Evolutionary conservation across 92 coral and sea anemone genomes (phyloP).

Genomic region (Phenganax stokvisi): DNA sequence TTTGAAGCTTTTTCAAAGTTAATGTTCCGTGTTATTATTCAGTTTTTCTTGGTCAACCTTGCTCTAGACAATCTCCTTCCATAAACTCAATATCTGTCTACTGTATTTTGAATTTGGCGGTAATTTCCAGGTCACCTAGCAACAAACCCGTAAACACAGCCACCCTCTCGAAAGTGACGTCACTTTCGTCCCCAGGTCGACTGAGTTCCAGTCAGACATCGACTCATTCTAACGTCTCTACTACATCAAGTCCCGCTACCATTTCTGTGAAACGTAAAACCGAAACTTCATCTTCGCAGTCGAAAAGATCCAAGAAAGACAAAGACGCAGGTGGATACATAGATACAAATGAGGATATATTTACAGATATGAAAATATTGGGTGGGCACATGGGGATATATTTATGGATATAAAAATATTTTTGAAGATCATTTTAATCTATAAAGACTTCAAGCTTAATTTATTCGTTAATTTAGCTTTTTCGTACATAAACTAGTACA

Average conservation of each 20-base stretch:
- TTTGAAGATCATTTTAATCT: too few species aligned
- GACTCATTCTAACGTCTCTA: conserved; percentile 46
- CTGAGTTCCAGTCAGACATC: conserved; percentile 28
- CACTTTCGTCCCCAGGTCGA: conserved; percentile 31
- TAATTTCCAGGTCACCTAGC: conserved; percentile 31
- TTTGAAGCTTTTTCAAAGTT: too few species aligned
- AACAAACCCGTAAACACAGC: conserved; percentile 43
- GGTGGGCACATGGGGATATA: too few species aligned
- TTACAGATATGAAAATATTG: too few species aligned
- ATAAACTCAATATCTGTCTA: too few species aligned
- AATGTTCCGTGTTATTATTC: neutral
- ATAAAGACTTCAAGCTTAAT: too few species aligned
- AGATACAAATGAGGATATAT: neutral
- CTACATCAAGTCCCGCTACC: conserved; percentile 59
- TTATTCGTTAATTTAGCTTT: too few species aligned
- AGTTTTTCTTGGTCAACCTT: neutral
- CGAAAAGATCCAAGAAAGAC: conserved; percentile 77
- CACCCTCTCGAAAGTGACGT: conserved; percentile 42
- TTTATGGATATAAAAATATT: too few species aligned
- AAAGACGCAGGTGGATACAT: conserved; percentile 44
- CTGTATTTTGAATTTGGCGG: neutral
- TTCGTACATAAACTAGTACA: too few species aligned
- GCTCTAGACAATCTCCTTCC: neutral
- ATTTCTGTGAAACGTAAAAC: conserved; percentile 79
- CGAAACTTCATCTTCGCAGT: conserved; percentile 51